Base-by-base conservation (phyloP, 2,888 invertebrate species). In the Drosophila ezoana region DNA sequence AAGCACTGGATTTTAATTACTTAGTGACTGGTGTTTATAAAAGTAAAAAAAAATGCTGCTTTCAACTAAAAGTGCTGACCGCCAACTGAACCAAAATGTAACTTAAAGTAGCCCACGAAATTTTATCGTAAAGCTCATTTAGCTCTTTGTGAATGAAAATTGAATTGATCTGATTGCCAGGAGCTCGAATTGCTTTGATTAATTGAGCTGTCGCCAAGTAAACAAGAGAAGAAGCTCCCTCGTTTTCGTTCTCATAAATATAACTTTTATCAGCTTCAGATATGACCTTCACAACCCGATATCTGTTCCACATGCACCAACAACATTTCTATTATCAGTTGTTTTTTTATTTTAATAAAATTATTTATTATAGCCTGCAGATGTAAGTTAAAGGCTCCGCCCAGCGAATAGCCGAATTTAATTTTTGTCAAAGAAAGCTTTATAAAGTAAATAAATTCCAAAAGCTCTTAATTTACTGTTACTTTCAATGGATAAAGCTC, bases 1-100 rank as follows among this genome's bases (percentile, higher is more conserved):
- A 37, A 60, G 44, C 43, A 1, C 32, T 4, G 33, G 14, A 58
- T 41, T 52, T 40, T 41, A 41, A 53, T 58, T 41, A 20, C 10
- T 37, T 14, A 28, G 40, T 58, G 44, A 37, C 33, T 11, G 14
- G 4, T 11, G 20, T 11, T 5, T 35, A 16, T 35, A 16, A 23
- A 16, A 35, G 23, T 44, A 35, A 35, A 35, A 35, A 14, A 23
- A 54, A 54, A n/a, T 44, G n/a, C 28, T 14, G 28, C 28, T 44
- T 60, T 8, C 14, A 35, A 28, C 18, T 11, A 11, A 37, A 37
- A 57, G 9, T 20, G 45, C 35, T 57, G 35, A 37, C 37, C n/a
- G 16, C 9, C 35, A 14, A 56, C 28, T 62, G 28, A 32, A 9
- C 5, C 51, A 11, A 38, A 20, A n/a, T 11, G 9, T 40, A 10